Conservation (phyloP, 2,797 vertebrate species). For the Neoniphon sammara region DNA sequence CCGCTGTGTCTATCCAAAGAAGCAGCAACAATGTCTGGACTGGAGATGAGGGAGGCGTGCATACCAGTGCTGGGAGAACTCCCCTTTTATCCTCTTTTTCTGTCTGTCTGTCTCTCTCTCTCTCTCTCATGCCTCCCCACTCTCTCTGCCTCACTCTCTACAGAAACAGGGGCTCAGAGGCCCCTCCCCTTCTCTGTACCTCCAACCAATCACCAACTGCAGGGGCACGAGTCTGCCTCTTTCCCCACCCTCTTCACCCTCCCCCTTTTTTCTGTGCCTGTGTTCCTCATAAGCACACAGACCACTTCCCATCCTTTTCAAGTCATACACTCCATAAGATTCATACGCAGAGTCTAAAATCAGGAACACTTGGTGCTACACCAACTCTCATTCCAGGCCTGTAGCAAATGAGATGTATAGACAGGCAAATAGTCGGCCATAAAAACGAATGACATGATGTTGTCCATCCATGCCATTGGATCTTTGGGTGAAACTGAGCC, state of each 20-base stretch:
- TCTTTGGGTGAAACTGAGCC: background rate
- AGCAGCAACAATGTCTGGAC: slow-evolving; percentile 73
- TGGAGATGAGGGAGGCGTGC: slow-evolving; percentile 78
- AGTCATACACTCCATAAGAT: slow-evolving; percentile 4
- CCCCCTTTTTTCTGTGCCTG: slow-evolving; percentile 30
- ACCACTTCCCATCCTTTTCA: background rate
- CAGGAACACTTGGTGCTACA: slow-evolving; percentile 12
- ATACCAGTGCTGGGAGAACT: slow-evolving; percentile 78
- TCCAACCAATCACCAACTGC: slow-evolving; percentile 81
- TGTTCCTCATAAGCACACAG: slow-evolving; percentile 46
- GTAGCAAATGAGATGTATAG: background rate
- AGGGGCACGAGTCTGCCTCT: slow-evolving; percentile 72
- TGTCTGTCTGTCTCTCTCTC: slow-evolving; percentile 31
- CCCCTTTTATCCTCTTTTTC: slow-evolving; percentile 69
- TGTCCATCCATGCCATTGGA: background rate
- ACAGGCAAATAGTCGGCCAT: background rate
- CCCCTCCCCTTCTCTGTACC: slow-evolving; percentile 78
- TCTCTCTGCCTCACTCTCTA: slow-evolving; percentile 70
- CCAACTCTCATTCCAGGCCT: background rate
- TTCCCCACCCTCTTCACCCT: slow-evolving; percentile 58
- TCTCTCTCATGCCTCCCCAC: slow-evolving; percentile 50
- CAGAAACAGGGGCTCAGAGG: slow-evolving; percentile 77
- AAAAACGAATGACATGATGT: slow-evolving; percentile 8
- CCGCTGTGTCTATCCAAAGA: slow-evolving; percentile 45
- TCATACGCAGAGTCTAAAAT: slow-evolving; percentile 45